A percentile compares a stretch with the other conserved stretches of the same genome.
Evolutionary conservation across 2,113 vertebrate genomes (phyloP).

Genomic region (Australoheros scitulus): DNA sequence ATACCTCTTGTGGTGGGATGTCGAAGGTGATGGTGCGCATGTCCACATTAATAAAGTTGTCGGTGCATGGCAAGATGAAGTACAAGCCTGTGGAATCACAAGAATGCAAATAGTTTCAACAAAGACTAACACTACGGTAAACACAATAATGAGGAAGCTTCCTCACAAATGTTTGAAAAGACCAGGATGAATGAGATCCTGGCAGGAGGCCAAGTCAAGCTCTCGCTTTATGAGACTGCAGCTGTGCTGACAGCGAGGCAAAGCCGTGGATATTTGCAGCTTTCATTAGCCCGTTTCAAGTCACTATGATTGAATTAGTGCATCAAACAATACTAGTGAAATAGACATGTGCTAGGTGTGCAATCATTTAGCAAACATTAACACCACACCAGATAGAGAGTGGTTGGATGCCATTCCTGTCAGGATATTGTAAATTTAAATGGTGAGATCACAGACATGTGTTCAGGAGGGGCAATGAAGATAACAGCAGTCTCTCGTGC

Average conservation of each 20-base stretch:
- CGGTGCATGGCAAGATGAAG: slow-evolving; percentile 94
- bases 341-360: slow-evolving; percentile 64
- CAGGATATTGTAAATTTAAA: slow-evolving; percentile 49
- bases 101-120: slow-evolving; percentile 53
- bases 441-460: slow-evolving; percentile 31
- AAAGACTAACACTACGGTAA: slow-evolving; percentile 52
- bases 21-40: slow-evolving; percentile 97
- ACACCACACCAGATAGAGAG: slow-evolving; percentile 28
- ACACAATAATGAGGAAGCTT: slow-evolving; percentile 62
- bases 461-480: slow-evolving; percentile 13
- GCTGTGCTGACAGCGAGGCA: slow-evolving; percentile 60
- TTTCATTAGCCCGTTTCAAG: slow-evolving; percentile 52
- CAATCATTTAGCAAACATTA: slow-evolving; percentile 67
- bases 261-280: slow-evolving; percentile 55
- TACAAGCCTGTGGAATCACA: slow-evolving; percentile 87
- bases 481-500: not conserved
- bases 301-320: slow-evolving; percentile 54
- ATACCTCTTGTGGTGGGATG: slow-evolving; percentile 96
- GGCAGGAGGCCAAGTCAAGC: slow-evolving; percentile 52
- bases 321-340: slow-evolving; percentile 41
- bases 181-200: slow-evolving; percentile 49
- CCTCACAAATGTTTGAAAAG: slow-evolving; percentile 67
- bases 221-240: slow-evolving; percentile 56
- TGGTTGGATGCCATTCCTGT: slow-evolving; percentile 45
- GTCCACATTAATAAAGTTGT: slow-evolving; percentile 97